phyloP scores from a whole-genome alignment of 2,888 invertebrate species.

The Ceraclea dissimilis region DNA sequence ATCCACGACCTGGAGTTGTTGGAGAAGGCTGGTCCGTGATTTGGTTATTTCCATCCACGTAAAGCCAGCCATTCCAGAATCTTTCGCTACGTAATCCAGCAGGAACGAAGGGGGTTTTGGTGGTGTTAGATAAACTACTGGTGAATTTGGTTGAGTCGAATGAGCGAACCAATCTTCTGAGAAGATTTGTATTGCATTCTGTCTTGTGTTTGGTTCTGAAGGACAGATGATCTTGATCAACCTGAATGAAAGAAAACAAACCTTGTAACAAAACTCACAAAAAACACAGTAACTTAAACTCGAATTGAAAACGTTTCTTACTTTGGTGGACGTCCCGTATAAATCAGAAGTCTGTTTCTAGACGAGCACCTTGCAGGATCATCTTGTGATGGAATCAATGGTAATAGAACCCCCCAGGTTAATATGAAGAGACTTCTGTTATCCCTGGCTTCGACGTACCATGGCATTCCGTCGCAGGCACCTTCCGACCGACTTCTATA shows the following conservation, averaged over 20 bases:
- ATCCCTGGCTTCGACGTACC: slow-evolving; percentile 70
- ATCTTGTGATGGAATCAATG: slow-evolving; percentile 51
- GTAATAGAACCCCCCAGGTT: slow-evolving; percentile 74
- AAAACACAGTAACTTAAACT: too few species aligned
- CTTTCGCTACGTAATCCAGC: slow-evolving; percentile 53
- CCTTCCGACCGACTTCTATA: slow-evolving; percentile 37
- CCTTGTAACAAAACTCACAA: neutral
- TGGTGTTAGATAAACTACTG: slow-evolving; percentile 20
- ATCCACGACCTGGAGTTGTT: slow-evolving; percentile 34
- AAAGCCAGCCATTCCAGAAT: slow-evolving; percentile 68
- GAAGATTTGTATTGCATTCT: slow-evolving; percentile 67
- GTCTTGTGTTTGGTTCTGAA: slow-evolving; percentile 56
- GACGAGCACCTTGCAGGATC: slow-evolving; percentile 67
- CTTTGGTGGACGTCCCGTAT: slow-evolving; percentile 62
- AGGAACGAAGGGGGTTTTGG: slow-evolving; percentile 25
- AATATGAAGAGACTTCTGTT: slow-evolving; percentile 75
- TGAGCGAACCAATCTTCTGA: slow-evolving; percentile 68
- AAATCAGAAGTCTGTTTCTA: slow-evolving; percentile 70
- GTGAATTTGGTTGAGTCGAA: slow-evolving; percentile 28
- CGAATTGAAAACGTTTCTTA: slow-evolving; percentile 16
- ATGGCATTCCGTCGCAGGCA: slow-evolving; percentile 69
- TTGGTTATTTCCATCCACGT: slow-evolving; percentile 70
- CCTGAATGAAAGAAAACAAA: slow-evolving; percentile 28
- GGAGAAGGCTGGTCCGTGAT: slow-evolving; percentile 37
- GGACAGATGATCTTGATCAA: slow-evolving; percentile 66